A percentile compares a stretch with the other conserved stretches of the same genome.
These are phyloP conservation scores for Diacarnus erythraeanus DNA, from an alignment of 37 sponge, comb jelly and placozoan species.

Conservation along the genomic window DNA sequence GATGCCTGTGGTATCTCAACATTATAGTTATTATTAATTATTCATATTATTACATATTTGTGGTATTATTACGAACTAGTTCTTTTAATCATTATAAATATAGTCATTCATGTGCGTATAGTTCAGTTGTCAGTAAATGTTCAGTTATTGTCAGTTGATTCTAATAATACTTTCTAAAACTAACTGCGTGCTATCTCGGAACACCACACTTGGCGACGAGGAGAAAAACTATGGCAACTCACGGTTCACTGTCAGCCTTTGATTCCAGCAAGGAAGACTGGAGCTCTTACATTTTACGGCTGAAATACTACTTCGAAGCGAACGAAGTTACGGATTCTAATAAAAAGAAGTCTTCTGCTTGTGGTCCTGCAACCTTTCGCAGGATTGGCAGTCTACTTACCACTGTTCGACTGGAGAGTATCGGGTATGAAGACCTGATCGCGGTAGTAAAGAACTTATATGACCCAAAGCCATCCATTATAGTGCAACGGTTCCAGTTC, in stretches of 20 bases:
- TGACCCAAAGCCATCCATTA: constrained; percentile 15
- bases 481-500: constrained; percentile 39
- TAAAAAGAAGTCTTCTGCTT: constrained; percentile 26
- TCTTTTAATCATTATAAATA: no score
- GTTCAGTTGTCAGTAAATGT: no score
- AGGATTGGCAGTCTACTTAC: constrained; percentile 8
- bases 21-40: no score
- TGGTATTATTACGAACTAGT: no score
- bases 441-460: constrained; percentile 13
- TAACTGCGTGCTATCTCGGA: no score
- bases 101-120: no score
- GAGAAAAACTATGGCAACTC: not conserved
- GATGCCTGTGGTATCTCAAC: no score
- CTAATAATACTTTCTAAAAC: no score
- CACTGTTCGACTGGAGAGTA: not conserved
- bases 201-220: not conserved
- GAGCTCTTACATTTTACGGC: not conserved
- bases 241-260: not conserved
- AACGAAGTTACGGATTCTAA: not conserved
- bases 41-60: no score
- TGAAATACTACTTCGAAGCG: not conserved
- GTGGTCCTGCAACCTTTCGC: constrained; percentile 18
- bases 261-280: not conserved
- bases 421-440: constrained; percentile 1
- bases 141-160: no score